A percentile compares a stretch with the other conserved stretches of the same genome.
These are phyloP conservation scores for Tetramorium bicarinatum DNA, from an alignment of 2,888 invertebrate genomes.

Conservation along the genomic window DNA sequence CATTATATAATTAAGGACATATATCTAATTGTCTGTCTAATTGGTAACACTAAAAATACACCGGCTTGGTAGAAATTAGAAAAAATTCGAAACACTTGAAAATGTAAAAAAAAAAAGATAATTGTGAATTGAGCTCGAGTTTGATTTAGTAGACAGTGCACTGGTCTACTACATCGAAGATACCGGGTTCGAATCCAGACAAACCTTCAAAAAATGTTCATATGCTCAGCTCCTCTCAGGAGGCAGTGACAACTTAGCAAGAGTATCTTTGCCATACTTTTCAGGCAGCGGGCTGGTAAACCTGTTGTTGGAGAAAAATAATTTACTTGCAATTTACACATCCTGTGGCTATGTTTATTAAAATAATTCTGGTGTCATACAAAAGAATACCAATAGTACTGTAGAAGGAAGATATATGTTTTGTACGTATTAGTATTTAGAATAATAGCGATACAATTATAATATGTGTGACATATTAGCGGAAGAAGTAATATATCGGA, in stretches of 20 bases:
- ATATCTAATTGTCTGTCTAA: neutral
- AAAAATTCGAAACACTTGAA: neutral
- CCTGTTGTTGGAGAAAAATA: neutral
- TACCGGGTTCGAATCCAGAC: no score
- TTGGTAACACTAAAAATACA: neutral
- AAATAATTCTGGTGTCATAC: slow-evolving; percentile 52
- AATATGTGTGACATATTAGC: slow-evolving; percentile 33
- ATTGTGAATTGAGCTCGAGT: neutral
- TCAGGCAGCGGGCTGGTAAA: no score
- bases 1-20: neutral
- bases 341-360: slow-evolving; percentile 22
- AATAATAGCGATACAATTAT: slow-evolving; percentile 46
- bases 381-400: slow-evolving; percentile 61
- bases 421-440: slow-evolving; percentile 35
- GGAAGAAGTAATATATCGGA: slow-evolving; percentile 51
- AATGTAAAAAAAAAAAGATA: neutral
- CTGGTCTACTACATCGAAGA: no score
- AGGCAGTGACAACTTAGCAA: no score
- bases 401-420: slow-evolving; percentile 62
- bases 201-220: no score
- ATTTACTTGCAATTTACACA: neutral
- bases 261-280: no score
- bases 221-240: no score
- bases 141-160: no score
- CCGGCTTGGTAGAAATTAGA: neutral